Evolutionary conservation across 2,113 vertebrate species (phyloP).

Genomic region (Halcyon malimbica): DNA sequence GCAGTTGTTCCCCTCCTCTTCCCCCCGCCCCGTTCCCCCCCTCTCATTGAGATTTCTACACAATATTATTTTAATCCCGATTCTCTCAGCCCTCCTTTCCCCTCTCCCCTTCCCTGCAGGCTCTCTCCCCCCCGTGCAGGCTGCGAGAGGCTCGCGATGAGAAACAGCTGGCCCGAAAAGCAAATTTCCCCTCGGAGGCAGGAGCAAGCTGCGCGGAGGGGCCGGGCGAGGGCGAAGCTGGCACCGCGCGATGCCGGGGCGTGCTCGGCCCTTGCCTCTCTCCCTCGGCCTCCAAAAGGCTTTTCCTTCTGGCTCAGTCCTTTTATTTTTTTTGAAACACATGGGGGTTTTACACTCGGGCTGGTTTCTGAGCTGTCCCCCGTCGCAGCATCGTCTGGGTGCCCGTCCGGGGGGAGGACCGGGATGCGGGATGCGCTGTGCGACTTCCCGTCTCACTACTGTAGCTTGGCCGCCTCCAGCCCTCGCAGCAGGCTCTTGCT

Average conservation of each 20-base stretch:
- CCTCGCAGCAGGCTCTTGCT: not conserved
- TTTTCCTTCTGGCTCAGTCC: not conserved
- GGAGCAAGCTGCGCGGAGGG: not conserved
- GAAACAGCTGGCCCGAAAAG: slow-evolving; percentile 50
- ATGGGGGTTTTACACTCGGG: not conserved
- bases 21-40: not conserved
- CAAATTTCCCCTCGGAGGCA: not conserved
- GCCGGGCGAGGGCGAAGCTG: not conserved
- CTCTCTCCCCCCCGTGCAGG: not conserved
- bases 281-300: not conserved
- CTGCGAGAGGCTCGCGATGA: slow-evolving; percentile 18
- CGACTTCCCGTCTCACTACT: rapidly evolving
- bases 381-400: rapidly evolving
- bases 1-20: not conserved
- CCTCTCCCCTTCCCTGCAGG: not conserved
- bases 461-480: not conserved
- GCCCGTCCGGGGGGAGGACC: rapidly evolving
- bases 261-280: not conserved
- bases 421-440: rapidly evolving
- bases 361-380: not conserved
- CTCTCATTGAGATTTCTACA: slow-evolving; percentile 7
- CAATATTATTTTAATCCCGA: slow-evolving; percentile 17
- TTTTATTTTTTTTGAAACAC: not conserved
- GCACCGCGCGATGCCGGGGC: not conserved
- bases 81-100: not conserved